Evolutionary conservation across 1,140 invertebrate genomes (phyloP).

Genomic region (Drosophila albomicans): DNA sequence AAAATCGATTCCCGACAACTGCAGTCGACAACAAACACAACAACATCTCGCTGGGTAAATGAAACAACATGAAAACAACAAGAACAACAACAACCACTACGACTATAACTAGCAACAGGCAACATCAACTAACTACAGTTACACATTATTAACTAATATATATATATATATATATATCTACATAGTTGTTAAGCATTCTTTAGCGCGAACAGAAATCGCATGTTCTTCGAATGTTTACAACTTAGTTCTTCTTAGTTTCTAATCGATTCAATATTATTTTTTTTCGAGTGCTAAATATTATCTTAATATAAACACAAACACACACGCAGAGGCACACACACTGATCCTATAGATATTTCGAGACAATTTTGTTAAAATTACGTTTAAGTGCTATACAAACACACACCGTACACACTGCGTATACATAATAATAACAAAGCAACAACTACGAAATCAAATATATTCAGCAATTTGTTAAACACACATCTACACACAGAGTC

Average conservation of each 20-base stretch:
- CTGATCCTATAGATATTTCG: neutral
- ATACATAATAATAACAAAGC: slow-evolving; percentile 32
- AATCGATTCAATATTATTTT: slow-evolving; percentile 25
- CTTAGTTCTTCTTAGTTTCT: slow-evolving; percentile 39
- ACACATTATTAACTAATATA: neutral
- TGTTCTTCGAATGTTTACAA: slow-evolving; percentile 72
- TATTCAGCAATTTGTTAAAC: slow-evolving; percentile 33
- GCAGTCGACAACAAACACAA: slow-evolving; percentile 14
- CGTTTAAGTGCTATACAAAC: slow-evolving; percentile 56
- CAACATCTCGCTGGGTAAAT: slow-evolving; percentile 13
- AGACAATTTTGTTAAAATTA: slow-evolving; percentile 44
- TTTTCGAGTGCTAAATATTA: slow-evolving; percentile 34
- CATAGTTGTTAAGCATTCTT: slow-evolving; percentile 36
- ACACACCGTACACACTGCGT: slow-evolving; percentile 5
- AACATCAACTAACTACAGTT: slow-evolving; percentile 23
- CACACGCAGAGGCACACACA: slow-evolving; percentile 16
- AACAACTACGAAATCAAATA: slow-evolving; percentile 19
- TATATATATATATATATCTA: neutral
- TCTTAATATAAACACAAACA: slow-evolving; percentile 46
- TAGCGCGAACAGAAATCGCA: slow-evolving; percentile 42
- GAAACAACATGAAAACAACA: slow-evolving; percentile 5
- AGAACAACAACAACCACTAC: neutral
- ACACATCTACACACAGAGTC: slow-evolving; percentile 26
- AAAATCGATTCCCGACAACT: slow-evolving; percentile 14
- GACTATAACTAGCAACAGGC: slow-evolving; percentile 2